Evolutionary conservation across 2,888 invertebrate species (phyloP).

Genomic region (Himalopsyche anomala): DNA sequence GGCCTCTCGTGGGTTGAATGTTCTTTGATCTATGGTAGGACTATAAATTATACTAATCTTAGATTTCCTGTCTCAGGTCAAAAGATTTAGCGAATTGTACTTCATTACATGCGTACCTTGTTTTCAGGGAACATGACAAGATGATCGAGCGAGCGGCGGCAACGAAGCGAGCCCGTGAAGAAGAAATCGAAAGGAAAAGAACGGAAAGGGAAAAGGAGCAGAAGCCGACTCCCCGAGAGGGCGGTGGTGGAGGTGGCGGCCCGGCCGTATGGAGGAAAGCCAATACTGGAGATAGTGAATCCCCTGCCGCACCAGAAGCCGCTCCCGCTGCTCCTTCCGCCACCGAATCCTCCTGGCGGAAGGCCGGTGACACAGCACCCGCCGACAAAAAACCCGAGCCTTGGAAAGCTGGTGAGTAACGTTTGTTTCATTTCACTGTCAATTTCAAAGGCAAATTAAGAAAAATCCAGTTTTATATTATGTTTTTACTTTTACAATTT

Average conservation of each 20-base stretch:
- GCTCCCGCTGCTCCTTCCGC: constrained; percentile 47
- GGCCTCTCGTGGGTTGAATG: too few relatives aligned
- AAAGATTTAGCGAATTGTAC: constrained; percentile 56
- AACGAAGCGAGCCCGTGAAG: constrained; percentile 82
- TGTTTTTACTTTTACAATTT: too few relatives aligned
- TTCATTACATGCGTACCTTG: neutral
- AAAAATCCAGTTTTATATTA: too few relatives aligned
- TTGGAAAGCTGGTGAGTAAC: constrained; percentile 70
- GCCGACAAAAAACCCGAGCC: constrained; percentile 67
- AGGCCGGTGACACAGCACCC: constrained; percentile 68
- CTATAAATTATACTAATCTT: too few relatives aligned
- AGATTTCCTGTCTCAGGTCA: too few relatives aligned
- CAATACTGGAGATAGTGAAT: neutral
- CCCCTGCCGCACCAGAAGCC: constrained; percentile 65
- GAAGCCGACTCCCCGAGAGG: constrained; percentile 64
- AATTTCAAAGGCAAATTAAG: too few relatives aligned
- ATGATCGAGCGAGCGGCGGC: constrained; percentile 82
- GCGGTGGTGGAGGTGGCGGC: neutral
- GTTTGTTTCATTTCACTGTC: neutral
- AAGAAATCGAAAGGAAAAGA: constrained; percentile 82
- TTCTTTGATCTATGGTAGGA: too few relatives aligned
- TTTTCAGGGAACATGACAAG: constrained; percentile 79
- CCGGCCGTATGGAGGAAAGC: constrained; percentile 7
- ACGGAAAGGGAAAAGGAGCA: constrained; percentile 71
- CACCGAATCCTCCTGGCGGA: constrained; percentile 68